Evolutionary conservation across 92 coral and sea anemone species (phyloP).

Genomic region (Zoanthus solanderi): DNA sequence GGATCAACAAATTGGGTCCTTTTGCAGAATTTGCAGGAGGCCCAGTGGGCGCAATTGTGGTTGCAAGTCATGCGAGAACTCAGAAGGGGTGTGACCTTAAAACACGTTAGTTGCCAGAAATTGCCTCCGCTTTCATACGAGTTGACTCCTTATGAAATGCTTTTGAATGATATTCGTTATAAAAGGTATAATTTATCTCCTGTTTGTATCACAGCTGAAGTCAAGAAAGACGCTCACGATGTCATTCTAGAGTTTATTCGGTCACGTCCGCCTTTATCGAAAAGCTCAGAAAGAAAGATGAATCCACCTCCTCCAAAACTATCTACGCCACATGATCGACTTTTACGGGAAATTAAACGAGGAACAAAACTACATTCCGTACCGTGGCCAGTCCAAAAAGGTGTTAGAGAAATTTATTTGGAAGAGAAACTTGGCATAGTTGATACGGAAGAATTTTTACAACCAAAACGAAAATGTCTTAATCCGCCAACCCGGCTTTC

Average conservation of each 20-base stretch:
- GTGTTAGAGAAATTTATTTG: slow-evolving; percentile 77
- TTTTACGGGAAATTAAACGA: slow-evolving; percentile 74
- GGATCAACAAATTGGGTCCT: slow-evolving; percentile 91
- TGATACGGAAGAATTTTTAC: slow-evolving; percentile 49
- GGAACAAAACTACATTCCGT: slow-evolving; percentile 66
- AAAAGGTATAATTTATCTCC: slow-evolving; percentile 77
- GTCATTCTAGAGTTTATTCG: slow-evolving; percentile 87
- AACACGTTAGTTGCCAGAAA: slow-evolving; percentile 77
- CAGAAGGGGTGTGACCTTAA: slow-evolving; percentile 83
- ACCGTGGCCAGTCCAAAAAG: slow-evolving; percentile 72
- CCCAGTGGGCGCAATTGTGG: slow-evolving; percentile 95
- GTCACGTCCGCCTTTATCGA: slow-evolving; percentile 87
- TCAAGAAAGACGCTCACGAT: slow-evolving; percentile 89
- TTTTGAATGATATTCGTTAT: slow-evolving; percentile 82
- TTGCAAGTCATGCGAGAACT: slow-evolving; percentile 88
- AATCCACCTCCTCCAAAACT: slow-evolving; percentile 66
- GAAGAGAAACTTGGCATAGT: slow-evolving; percentile 73
- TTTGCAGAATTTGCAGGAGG: slow-evolving; percentile 83
- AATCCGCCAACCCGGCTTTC: slow-evolving; percentile 76
- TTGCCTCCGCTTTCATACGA: slow-evolving; percentile 81
- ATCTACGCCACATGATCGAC: slow-evolving; percentile 74
- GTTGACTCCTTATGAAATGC: slow-evolving; percentile 86
- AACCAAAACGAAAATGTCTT: slow-evolving; percentile 78
- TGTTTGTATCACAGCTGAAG: slow-evolving; percentile 60
- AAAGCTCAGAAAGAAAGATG: slow-evolving; percentile 76